Evolutionary conservation across 2,888 invertebrate species (phyloP), one percentile per base, ranked within the genome.

Genomic region (Spodoptera picta): DNA sequence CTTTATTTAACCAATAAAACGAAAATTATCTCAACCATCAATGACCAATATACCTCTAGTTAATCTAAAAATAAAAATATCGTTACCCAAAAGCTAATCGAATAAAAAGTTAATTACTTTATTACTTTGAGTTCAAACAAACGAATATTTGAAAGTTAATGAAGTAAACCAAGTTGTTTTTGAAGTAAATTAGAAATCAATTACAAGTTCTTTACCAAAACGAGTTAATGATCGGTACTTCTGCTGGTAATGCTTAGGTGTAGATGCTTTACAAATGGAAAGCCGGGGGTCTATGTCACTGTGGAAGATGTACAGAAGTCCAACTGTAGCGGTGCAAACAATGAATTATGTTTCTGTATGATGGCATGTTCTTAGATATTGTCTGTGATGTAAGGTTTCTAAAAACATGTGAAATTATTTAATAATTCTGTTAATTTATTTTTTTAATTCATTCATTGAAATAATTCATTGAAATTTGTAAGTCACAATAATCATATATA

Each of bases 131-230:
- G 53, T 57, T 50, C 31, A 46, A 42, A 60, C 59, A 69, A 58
- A 61, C 53, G 56, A 24, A 54, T 47, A 19, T 10, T 57, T 42
- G 74, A 69, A 65, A 72, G 65, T 36, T 51, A 54, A 60, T 48
- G 19, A 64, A 65, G 54, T 56, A 57, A 62, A 64, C 52, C 50
- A 55, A 64, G 48, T 54, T 48, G 27, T 58, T 4, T 74, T 71
- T 68, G 73, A 75, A 70, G 58, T 62, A 50, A 70, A 78, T 78
- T 68, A 61, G 64, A 79, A 77, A 71, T 63, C 66, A 76, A 78
- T 77, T 71, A 70, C 75, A 68, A 45, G 58, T 68, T 75, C 69
- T 52, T 51, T 73, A 36, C 3, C 36, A 41, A 67, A 65, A 69
- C 53, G 70, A 65, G 61, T 65, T 74, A 64, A 64, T 68, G 64